A percentile compares a stretch with the other conserved stretches of the same genome.
phyloP scores from a whole-genome alignment of 2,888 invertebrate genomes.

The Plagodis pulveraria region DNA sequence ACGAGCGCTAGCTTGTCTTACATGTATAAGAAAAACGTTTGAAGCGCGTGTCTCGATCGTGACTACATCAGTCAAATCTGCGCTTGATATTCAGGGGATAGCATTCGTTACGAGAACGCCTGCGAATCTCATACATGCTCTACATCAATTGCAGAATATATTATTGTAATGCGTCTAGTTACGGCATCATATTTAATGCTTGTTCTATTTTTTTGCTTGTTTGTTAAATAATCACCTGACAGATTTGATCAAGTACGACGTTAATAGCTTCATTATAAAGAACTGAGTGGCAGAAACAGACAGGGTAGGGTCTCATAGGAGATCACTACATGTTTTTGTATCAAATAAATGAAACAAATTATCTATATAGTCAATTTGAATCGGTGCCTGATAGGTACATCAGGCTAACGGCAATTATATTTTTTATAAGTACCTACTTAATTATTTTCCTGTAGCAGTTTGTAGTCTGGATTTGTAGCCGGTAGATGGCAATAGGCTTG shows the following conservation, averaged over 20 bases:
- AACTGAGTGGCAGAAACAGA: constrained; percentile 27
- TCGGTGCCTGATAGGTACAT: too few species aligned
- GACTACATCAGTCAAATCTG: constrained; percentile 78
- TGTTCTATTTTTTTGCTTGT: constrained; percentile 29
- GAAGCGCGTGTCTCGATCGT: constrained; percentile 68
- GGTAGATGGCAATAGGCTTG: too few species aligned
- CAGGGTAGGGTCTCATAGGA: constrained; percentile 14
- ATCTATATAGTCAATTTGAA: too few species aligned
- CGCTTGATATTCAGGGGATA: constrained; percentile 71
- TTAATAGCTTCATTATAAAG: constrained; percentile 27
- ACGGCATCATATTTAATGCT: constrained; percentile 34
- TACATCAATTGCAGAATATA: constrained; percentile 56
- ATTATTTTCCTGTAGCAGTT: too few species aligned
- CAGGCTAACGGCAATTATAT: too few species aligned
- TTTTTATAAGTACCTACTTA: too few species aligned
- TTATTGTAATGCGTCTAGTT: constrained; percentile 50
- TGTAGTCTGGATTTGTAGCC: too few species aligned
- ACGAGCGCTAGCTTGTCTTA: constrained; percentile 54
- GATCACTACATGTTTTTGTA: constrained; percentile 23
- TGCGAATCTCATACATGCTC: constrained; percentile 54
- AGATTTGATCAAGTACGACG: constrained; percentile 33
- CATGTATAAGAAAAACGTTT: constrained; percentile 66
- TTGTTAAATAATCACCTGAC: constrained; percentile 30
- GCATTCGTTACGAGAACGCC: constrained; percentile 66
- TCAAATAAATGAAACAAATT: neutral